Evolutionary conservation across 2,113 vertebrate species (phyloP).

Genomic region (Pygoscelis adeliae): DNA sequence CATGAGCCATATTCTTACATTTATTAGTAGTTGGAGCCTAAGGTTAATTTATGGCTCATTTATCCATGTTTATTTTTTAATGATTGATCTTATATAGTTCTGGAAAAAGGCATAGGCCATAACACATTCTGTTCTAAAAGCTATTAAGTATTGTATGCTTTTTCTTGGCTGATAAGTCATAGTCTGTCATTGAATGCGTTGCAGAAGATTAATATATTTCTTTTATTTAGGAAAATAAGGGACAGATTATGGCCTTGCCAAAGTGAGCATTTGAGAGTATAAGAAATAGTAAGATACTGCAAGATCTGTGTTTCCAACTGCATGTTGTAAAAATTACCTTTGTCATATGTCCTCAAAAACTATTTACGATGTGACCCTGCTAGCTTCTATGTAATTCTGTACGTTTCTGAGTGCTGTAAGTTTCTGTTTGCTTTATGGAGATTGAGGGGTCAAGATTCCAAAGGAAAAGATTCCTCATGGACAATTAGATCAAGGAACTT

Average conservation of each 20-base stretch:
- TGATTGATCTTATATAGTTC: constrained; percentile 46
- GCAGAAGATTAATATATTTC: neutral
- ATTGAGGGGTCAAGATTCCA: neutral
- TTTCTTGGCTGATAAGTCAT: neutral
- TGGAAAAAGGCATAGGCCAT: neutral
- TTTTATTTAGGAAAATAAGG: neutral
- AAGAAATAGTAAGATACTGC: neutral
- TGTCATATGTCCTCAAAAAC: neutral
- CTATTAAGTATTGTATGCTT: neutral
- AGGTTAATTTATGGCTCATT: constrained; percentile 51
- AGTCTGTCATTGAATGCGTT: neutral
- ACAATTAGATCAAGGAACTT: neutral
- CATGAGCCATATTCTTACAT: neutral
- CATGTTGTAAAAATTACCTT: neutral
- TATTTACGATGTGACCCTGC: neutral
- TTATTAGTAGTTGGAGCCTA: constrained; percentile 36
- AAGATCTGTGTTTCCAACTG: neutral
- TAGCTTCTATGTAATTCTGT: neutral
- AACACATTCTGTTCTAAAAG: constrained; percentile 1
- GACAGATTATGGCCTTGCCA: neutral
- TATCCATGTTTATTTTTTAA: constrained; percentile 53
- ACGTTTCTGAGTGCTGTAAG: neutral
- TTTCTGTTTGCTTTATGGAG: neutral
- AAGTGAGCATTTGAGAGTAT: neutral
- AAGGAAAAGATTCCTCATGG: neutral